These are phyloP conservation scores for Brachionus asplanchnoidis DNA, from an alignment of 1,140 invertebrate species.

Conservation along the genomic window DNA sequence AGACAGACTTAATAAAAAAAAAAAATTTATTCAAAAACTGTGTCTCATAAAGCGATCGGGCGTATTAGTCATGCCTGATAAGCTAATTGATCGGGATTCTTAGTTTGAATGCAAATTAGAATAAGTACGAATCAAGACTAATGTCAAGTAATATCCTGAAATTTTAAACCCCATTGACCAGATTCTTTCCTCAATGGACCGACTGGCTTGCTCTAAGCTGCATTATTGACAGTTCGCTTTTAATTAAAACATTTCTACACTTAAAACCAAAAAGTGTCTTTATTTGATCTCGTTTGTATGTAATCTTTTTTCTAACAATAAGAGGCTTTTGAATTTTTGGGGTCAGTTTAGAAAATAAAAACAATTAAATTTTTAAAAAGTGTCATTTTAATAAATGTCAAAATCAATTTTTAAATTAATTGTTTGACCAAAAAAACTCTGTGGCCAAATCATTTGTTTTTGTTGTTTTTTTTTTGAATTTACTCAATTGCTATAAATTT, in stretches of 20 bases:
- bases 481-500: neutral
- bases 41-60: neutral
- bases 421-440: neutral
- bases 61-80: conserved; percentile 29
- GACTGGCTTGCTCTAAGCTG: neutral
- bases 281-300: conserved; percentile 1
- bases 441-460: neutral
- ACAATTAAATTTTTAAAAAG: neutral
- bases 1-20: conserved; percentile 32
- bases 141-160: neutral
- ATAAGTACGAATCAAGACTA: conserved; percentile 2
- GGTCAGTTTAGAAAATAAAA: neutral
- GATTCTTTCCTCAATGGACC: neutral
- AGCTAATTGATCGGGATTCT: conserved; percentile 28
- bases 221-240: neutral
- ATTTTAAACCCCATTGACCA: neutral
- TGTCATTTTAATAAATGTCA: neutral
- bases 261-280: neutral
- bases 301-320: neutral
- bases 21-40: conserved; percentile 14
- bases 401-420: neutral
- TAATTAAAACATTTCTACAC: neutral
- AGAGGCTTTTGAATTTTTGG: neutral
- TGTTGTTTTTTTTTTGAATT: neutral
- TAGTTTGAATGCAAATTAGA: conserved; percentile 23